Base-by-base conservation (phyloP, 2,888 invertebrate genomes). In the Augiades crinisus region DNA sequence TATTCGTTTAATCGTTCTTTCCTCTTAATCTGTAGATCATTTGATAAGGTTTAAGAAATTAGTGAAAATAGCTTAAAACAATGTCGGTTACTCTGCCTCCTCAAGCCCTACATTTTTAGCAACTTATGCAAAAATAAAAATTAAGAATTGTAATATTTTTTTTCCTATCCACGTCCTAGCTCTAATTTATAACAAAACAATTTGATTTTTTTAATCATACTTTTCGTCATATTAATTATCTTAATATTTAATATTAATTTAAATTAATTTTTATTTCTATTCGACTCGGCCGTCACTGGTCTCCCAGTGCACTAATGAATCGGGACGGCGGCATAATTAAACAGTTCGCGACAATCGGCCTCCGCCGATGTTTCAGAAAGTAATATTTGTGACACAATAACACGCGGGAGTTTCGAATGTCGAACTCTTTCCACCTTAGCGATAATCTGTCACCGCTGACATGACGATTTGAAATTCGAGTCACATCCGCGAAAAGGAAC, bases 291-390 rank as follows among this genome's bases (percentile, higher is more conserved):
- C 87, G 78, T 61, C 87, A 79, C 88, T 88, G 88, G 62, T 61
- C 57, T 58, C 60, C 62, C 68, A 73, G 67, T 79, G 78, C 78
- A 81, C 82, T 88, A 87, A 88, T 86, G 87, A 86, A 86, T 86
- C 85, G 84, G 83, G 81, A 75, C 83, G 70, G 71, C 78, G 77
- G 75, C 75, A 86, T 85, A 87, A 88, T 88, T 84, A 87, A 84
- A 79, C 81, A 82, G 82, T 85, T 81, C 78, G 79, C 78, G 79
- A 76, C 82, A 78, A 81, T 68, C 79, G 72, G 64, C 70, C 75
- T 67, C 72, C 64, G 57, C 61, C 73, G 69, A 70, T 72, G 71
- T 78, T 71, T 78, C 75, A 75, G 70, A 75, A 75, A 77, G 69
- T 76, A 72, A 70, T 70, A 59, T 61, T 59, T 65, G 61, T 72